Base-by-base conservation (phyloP, 2,113 vertebrate species). In the Nibea albiflora region DNA sequence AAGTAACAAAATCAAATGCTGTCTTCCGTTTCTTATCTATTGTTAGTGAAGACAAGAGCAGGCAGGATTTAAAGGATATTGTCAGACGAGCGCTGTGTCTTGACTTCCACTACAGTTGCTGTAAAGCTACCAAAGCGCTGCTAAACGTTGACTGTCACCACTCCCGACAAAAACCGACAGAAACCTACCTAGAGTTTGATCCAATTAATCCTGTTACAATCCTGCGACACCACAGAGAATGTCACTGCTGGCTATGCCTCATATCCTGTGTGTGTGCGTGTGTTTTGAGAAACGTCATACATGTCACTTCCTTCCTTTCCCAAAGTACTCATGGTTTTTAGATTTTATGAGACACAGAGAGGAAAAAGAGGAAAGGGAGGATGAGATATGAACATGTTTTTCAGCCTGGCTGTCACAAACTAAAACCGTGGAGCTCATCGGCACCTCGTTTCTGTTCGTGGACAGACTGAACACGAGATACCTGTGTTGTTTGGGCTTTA, bases 261-360 rank as follows among this genome's bases (percentile, higher is more conserved):
- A 57, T 68, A 83, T 85, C 89, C 89, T 90, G 87, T 65, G 14
- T 76, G 26, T 69, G 72, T 50, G n/a, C 39, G 49, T 22, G 80
- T 69, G 62, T 69, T 68, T 35, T 44, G 39, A 85, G 17, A 65
- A 26, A 80, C 64, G 83, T 77, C 76, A 86, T 35, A 68, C 86
- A 78, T 72, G 73, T 79, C 70, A 67, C 78, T 87, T 92, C 91
- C 91, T 91, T 88, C 88, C 91, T 88, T 67, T 75, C 62, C 73
- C 75, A 74, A 80, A 80, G 71, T 1, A 17, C 60, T 77, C 49
- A 9, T 46, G 67, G 35, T 57, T 76, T 76, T 73, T 47, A 50
- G 47, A 67, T 85, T 82, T 88, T 73, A 75, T 73, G 66, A 78
- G 58, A 69, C 63, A 62, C 54, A 44, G 74, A 66, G 64, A 62